Evolutionary conservation across 2,888 invertebrate species (phyloP), one percentile per base, ranked within the genome.

Genomic region (Allygus modestus): DNA sequence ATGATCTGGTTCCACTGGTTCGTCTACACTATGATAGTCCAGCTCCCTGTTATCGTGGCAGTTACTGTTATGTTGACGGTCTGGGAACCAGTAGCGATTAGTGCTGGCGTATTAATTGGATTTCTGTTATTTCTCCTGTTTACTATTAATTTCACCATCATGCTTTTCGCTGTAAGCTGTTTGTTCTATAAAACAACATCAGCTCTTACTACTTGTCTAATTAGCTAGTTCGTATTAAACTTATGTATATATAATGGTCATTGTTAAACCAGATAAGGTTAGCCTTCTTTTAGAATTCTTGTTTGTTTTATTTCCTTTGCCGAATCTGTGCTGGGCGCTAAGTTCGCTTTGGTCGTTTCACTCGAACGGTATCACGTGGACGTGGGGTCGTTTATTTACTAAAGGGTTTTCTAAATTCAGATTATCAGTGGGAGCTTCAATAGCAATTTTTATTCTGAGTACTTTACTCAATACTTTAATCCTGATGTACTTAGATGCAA

Each of bases 1-100:
- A 88, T 92, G 85, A 91, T 92, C 87, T 92, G 92, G 92, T 26
- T 90, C 33, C 91, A 92, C 20, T 92, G 92, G 91, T 91, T 92
- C 87, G 86, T 91, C 71, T 73, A 73, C 23, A 41, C 7, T 73
- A 41, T 73, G 20, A 23, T 73, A 15, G 41, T 41, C 2, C 43
- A 73, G 11, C n/a, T 73, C 15, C 37, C 41, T 0, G 73, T 73
- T 4, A 41, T 43, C 12, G 15, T 41, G 41, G 37, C 2, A n/a
- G 43, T 17, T 20, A 41, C 73, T 1, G 0, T 73, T 1, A 41
- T 73, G 4, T 12, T 73, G 43, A 43, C 73, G 20, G 37, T 41
- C 5, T 41, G n/a, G 43, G 12, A 41, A 41, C 73, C 73, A 23
- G 23, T 41, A 15, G 33, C 41, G 23, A n/a, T 73, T 20, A 9